phyloP scores from a whole-genome alignment of 2,888 invertebrate species.

The Lysandra bellargus region DNA sequence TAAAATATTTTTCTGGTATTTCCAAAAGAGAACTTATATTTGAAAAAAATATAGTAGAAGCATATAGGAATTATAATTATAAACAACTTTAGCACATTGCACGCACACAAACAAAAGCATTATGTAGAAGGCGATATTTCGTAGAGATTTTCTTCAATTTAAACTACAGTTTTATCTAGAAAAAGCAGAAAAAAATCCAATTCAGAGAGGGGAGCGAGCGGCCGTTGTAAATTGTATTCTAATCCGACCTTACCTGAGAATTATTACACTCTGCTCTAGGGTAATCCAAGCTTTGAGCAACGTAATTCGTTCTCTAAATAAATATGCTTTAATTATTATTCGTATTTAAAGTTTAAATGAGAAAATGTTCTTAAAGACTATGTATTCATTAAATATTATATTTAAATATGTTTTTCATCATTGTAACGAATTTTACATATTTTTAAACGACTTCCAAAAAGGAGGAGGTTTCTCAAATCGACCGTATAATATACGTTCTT shows the following conservation, averaged over 20 bases:
- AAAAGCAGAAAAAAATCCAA: not conserved
- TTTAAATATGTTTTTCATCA: not conserved
- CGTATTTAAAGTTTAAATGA: not conserved
- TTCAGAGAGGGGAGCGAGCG: not conserved
- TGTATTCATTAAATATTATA: too few relatives aligned
- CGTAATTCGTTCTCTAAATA: conserved; percentile 20
- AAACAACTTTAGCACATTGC: too few relatives aligned
- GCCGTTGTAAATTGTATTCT: not conserved
- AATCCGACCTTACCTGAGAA: conserved; percentile 13
- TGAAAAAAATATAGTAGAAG: too few relatives aligned
- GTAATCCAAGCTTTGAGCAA: not conserved
- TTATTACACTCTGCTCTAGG: conserved; percentile 5
- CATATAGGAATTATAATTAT: too few relatives aligned
- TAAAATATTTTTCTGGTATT: too few relatives aligned
- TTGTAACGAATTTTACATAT: not conserved
- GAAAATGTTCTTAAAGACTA: not conserved
- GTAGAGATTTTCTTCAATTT: too few relatives aligned
- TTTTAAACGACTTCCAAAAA: too few relatives aligned
- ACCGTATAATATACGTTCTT: too few relatives aligned
- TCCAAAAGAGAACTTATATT: too few relatives aligned
- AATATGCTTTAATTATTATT: not conserved
- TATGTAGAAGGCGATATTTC: too few relatives aligned
- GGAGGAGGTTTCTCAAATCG: too few relatives aligned
- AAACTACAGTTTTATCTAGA: not conserved
- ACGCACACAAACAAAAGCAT: too few relatives aligned